These are phyloP conservation scores for Globia sparganii DNA, from an alignment of 2,888 invertebrate genomes.

Conservation along the genomic window DNA sequence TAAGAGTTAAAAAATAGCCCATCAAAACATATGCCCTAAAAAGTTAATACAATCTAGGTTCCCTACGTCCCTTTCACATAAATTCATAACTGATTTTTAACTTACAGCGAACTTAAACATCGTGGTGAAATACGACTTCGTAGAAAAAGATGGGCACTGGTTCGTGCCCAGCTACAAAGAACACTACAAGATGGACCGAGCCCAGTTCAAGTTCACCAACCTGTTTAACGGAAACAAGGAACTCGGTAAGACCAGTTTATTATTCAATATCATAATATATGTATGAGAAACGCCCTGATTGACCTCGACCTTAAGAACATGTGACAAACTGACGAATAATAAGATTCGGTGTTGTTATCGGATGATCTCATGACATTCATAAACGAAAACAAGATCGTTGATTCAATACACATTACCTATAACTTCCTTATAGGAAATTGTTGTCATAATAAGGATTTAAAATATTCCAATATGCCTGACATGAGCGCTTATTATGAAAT, in stretches of 20 bases:
- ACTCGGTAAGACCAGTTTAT: constrained; percentile 77
- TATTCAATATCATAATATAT: not conserved
- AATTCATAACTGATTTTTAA: not conserved
- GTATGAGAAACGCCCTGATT: constrained; percentile 2
- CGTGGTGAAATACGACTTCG: constrained; percentile 84
- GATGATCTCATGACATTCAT: constrained; percentile 34
- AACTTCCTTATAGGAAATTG: constrained; percentile 11
- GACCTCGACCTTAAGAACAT: constrained; percentile 31
- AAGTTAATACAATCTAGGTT: not conserved
- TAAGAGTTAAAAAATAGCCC: not conserved
- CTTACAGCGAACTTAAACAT: constrained; percentile 86
- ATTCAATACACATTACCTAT: constrained; percentile 9
- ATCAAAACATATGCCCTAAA: not conserved
- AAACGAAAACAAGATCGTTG: constrained; percentile 12
- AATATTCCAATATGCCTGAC: not conserved
- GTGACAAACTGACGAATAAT: constrained; percentile 16
- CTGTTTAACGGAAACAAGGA: constrained; percentile 87
- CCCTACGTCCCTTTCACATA: not conserved
- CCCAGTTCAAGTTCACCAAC: constrained; percentile 87
- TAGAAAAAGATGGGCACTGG: constrained; percentile 84
- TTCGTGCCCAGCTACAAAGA: constrained; percentile 81
- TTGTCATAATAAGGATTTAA: not conserved
- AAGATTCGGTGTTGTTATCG: constrained; percentile 1
- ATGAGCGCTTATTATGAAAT: not conserved
- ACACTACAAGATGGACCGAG: constrained; percentile 86